Base-by-base conservation (phyloP, 2,888 invertebrate species). In the Sinelater perroti region DNA sequence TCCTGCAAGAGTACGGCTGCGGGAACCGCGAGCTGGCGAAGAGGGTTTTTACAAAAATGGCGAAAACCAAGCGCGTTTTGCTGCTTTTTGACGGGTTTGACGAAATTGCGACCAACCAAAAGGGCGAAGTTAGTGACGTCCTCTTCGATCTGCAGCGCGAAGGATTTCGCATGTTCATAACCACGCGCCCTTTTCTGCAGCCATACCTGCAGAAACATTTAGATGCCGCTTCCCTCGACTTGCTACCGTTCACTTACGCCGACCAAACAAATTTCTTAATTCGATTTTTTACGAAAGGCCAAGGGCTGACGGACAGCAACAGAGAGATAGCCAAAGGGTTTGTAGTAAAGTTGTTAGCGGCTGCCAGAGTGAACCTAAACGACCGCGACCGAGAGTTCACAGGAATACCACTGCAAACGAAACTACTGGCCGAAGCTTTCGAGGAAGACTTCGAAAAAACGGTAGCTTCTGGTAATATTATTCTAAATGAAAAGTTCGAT, bases 81-180 rank as follows among this genome's bases (percentile, higher is more conserved):
- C 10, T 54, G 4, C n/a, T 54, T 8, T 18, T 46, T 1, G 54
- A 54, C 14, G 46, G 46, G 2, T 54, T 46, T 8, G 54, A 54
- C 13, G 54, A 54, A 10, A 46, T 54, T 36, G 10, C 20, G 1
- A 26, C 21, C 2, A 5, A 18, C 1, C 20, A 46, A 4, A 36
- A 13, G 7, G n/a, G 36, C n/a, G 24, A 36, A 11, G 54, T 54
- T 2, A 46, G 30, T 1, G 24, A 35, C 2, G 21, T 54, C 7
- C 16, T 24, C 2, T 36, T 16, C 11, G 8, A 10, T 7, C 8
- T 54, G 4, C 7, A 17, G 10, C 24, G 46, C 3, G 28, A 35
- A 7, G 46, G 46, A 2, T 46, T 13, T 35, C 8, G 6, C 2
- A 18, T 54, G 7, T 46, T 35, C 35, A 8, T 54, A 20, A 54